These are phyloP conservation scores for Anguilla anguilla DNA, from an alignment of 2,797 vertebrate species.

Conservation along the genomic window DNA sequence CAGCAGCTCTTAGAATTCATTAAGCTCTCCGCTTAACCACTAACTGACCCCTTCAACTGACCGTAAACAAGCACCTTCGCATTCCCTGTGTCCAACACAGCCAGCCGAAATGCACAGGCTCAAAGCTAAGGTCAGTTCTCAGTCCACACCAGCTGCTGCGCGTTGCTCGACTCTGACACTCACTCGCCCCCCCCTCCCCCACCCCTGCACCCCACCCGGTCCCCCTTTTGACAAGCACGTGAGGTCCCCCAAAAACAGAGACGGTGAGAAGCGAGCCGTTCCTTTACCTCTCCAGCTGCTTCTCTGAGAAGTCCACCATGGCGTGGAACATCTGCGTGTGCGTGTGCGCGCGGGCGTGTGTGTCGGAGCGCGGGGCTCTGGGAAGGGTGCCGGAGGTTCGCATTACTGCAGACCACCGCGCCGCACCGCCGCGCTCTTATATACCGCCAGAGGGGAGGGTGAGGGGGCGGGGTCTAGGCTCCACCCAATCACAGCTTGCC, in stretches of 20 bases:
- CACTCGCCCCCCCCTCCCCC: neutral
- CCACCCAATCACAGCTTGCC: constrained; percentile 69
- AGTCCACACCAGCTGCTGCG: neutral
- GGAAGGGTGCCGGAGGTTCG: constrained; percentile 65
- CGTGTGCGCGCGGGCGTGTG: constrained; percentile 47
- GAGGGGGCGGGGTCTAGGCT: constrained; percentile 62
- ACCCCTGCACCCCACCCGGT: constrained; percentile 10
- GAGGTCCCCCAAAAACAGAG: constrained; percentile 7
- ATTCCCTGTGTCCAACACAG: no score
- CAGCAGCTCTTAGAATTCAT: neutral
- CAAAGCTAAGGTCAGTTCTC: neutral
- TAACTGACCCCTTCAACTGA: neutral
- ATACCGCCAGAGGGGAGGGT: constrained; percentile 61
- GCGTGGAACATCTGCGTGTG: constrained; percentile 62
- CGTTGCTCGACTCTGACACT: neutral
- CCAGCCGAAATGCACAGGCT: neutral
- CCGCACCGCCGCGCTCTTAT: constrained; percentile 68
- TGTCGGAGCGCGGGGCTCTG: constrained; percentile 44
- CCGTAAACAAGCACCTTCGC: neutral
- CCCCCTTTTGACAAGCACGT: neutral
- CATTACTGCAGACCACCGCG: constrained; percentile 69
- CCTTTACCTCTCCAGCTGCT: constrained; percentile 88
- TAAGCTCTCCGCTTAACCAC: neutral
- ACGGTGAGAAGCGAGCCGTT: neutral
- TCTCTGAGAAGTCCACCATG: constrained; percentile 86